A percentile compares a stretch with the other conserved stretches of the same genome.
phyloP scores from a whole-genome alignment of 2,797 vertebrate species.

The Sebastes cheni region DNA sequence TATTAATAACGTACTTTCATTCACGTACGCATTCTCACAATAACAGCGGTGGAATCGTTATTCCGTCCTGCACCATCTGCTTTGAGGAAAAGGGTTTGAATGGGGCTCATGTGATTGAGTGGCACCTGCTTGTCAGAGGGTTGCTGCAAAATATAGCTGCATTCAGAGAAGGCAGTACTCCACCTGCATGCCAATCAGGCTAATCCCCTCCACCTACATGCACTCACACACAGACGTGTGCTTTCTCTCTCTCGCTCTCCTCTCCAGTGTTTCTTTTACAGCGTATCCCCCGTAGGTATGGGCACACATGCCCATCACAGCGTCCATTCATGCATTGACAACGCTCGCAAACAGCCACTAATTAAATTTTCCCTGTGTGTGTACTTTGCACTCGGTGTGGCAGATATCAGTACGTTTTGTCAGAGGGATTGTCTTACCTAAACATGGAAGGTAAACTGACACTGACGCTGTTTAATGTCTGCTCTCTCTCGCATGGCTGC shows the following conservation, averaged over 20 bases:
- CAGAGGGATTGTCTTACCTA: slow-evolving; percentile 35
- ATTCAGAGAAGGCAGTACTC: slow-evolving; percentile 73
- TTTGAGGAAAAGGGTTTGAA: slow-evolving; percentile 73
- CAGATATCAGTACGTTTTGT: slow-evolving; percentile 39
- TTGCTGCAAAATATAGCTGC: slow-evolving; percentile 88
- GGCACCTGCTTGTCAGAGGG: slow-evolving; percentile 88
- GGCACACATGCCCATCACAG: slow-evolving; percentile 47
- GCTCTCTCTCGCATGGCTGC: slow-evolving; percentile 45
- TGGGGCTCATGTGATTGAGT: slow-evolving; percentile 82
- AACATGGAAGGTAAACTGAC: slow-evolving; percentile 45
- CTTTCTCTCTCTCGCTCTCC: slow-evolving; percentile 21
- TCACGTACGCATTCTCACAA: background rate
- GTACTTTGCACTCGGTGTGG: slow-evolving; percentile 20
- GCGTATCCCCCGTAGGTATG: slow-evolving; percentile 47
- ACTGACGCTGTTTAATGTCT: slow-evolving; percentile 43
- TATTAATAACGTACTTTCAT: background rate
- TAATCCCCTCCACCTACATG: slow-evolving; percentile 70
- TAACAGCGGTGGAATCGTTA: slow-evolving; percentile 73
- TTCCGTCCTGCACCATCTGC: slow-evolving; percentile 84
- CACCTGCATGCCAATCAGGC: slow-evolving; percentile 88
- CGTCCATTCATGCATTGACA: slow-evolving; percentile 32
- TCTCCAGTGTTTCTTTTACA: slow-evolving; percentile 28
- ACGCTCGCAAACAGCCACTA: slow-evolving; percentile 36
- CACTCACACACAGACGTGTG: slow-evolving; percentile 25
- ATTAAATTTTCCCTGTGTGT: slow-evolving; percentile 53